Evolutionary conservation across 2,888 invertebrate species (phyloP), one percentile per base, ranked within the genome.

Genomic region (Spilosoma lubricipeda): DNA sequence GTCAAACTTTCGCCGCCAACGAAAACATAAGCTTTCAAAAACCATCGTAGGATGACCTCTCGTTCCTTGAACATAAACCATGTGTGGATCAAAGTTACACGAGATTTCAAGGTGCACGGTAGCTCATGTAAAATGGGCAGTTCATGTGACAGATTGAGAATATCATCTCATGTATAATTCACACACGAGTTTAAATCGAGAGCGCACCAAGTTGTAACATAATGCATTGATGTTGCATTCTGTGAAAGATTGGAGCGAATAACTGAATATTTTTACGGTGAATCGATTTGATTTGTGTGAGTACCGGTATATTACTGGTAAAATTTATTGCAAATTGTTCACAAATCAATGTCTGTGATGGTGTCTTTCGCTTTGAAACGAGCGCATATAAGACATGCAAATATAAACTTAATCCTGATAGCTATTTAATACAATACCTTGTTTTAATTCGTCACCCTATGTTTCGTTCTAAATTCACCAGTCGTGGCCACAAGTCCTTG

Each of bases 101-200:
- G 20, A 20, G 48, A 33, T 72, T 72, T 67, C 65, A 63, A 75
- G 42, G 18, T 27, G 64, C 27, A 48, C n/a, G 70, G 80, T n/a
- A 83, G 90, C 15, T 87, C 92, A 81, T 42, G 56, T 72, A 78
- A 89, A 86, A 77, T 90, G 92, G 93, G 76, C 76, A 82, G 86
- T 80, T 79, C 79, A 82, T 73, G 86, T 90, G 90, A 92, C 93
- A 93, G 92, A 93, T 94, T 93, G 93, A 89, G 91, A 91, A 89
- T 91, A 93, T 93, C 91, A 86, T 88, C 93, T 93, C 93, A 94
- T 94, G 93, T 93, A 87, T 94, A 93, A 93, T 94, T 93, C 93
- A 94, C 89, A 85, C 88, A 87, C 87, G 88, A 90, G 89, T 90
- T 91, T 88, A 90, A 88, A 91, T 91, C 91, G 87, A 85, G 87